These are phyloP conservation scores for Lobophora halterata DNA, from an alignment of 2,888 invertebrate genomes.

Conservation along the genomic window DNA sequence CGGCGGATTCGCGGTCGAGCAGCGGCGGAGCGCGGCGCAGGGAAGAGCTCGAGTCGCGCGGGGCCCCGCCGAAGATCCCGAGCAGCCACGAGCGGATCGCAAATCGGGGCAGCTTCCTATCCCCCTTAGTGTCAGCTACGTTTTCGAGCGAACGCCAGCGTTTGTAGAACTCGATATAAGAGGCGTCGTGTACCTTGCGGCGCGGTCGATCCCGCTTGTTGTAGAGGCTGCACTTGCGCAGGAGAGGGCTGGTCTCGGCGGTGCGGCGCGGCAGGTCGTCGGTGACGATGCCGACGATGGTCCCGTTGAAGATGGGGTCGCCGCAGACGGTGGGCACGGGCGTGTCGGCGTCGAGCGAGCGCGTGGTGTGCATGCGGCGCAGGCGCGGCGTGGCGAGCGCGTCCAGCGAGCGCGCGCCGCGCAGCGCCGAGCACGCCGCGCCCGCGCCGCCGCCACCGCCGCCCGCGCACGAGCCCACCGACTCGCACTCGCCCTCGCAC, in stretches of 20 bases:
- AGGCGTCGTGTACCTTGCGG: constrained; percentile 63
- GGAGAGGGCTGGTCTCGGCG: constrained; percentile 62
- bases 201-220: constrained; percentile 62
- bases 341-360: constrained; percentile 60
- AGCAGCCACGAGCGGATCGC: constrained; percentile 88
- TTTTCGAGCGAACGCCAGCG: constrained; percentile 91
- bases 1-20: constrained; percentile 74
- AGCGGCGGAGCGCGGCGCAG: constrained; percentile 69
- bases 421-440: constrained; percentile 42
- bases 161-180: constrained; percentile 81
- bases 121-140: constrained; percentile 67
- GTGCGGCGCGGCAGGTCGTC: constrained; percentile 60
- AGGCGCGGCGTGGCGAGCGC: constrained; percentile 42
- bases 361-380: constrained; percentile 54
- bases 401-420: constrained; percentile 56
- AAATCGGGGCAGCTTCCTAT: constrained; percentile 83
- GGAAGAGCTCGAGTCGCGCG: constrained; percentile 82
- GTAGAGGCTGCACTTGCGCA: constrained; percentile 66
- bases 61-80: constrained; percentile 86
- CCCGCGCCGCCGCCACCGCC: too few relatives aligned
- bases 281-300: constrained; percentile 59
- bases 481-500: constrained; percentile 56
- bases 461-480: constrained; percentile 42
- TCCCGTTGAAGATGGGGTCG: constrained; percentile 67
- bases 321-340: constrained; percentile 62